Evolutionary conservation across 2,113 vertebrate species (phyloP).

Genomic region (Ageneiosus marmoratus): DNA sequence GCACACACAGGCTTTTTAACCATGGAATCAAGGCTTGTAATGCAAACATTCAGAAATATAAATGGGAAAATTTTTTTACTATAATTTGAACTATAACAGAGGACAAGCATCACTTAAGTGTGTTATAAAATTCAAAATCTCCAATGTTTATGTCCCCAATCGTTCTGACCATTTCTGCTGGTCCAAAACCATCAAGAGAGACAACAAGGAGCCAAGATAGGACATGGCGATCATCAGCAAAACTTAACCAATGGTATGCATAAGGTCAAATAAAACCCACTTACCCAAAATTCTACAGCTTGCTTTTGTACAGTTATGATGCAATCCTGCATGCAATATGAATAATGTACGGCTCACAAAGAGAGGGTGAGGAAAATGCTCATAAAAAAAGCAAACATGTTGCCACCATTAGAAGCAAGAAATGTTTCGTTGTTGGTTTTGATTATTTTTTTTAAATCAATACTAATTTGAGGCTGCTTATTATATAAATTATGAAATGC

Average conservation of each 20-base stretch:
- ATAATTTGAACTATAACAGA: slow-evolving; percentile 8
- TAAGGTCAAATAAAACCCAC: slow-evolving; percentile 38
- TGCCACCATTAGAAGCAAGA: not conserved
- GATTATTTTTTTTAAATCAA: not conserved
- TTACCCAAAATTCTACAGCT: slow-evolving; percentile 28
- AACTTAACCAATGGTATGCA: slow-evolving; percentile 40
- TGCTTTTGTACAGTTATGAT: slow-evolving; percentile 42
- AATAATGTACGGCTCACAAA: slow-evolving; percentile 33
- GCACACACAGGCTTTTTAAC: slow-evolving; percentile 35
- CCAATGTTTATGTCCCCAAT: not conserved
- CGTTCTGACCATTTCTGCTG: slow-evolving; percentile 25
- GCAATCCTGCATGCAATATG: slow-evolving; percentile 47
- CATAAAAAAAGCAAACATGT: slow-evolving; percentile 28
- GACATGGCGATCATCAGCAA: slow-evolving; percentile 25
- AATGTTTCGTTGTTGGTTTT: not conserved
- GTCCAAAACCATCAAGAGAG: slow-evolving; percentile 29
- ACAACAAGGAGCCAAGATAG: slow-evolving; percentile 31
- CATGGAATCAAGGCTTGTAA: slow-evolving; percentile 15
- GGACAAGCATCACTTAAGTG: not conserved
- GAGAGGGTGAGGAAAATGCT: slow-evolving; percentile 25
- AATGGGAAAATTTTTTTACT: not conserved
- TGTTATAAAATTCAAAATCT: not conserved
- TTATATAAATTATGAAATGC: slow-evolving; percentile 7
- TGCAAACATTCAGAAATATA: slow-evolving; percentile 2
- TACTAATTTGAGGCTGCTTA: slow-evolving; percentile 7